Evolutionary conservation across 35 echinoderm and acorn worm genomes (phyloP), one percentile per base, ranked within the genome.

Genomic region (Hemicentrotus pulcherrimus): DNA sequence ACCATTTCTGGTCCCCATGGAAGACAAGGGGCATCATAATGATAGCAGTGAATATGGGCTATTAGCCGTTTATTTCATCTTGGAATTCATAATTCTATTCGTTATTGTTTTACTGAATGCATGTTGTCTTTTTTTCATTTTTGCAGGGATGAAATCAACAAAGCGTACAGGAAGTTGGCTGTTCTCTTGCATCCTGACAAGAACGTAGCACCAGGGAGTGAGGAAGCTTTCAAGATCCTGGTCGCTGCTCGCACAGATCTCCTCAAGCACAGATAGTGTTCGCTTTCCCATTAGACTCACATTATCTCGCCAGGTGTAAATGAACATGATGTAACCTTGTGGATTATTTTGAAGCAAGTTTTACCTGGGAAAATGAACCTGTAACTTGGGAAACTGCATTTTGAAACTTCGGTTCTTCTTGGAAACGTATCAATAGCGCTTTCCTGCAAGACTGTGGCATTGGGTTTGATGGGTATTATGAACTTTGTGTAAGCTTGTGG

Each of bases 171-270:
- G n/a, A 97, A 94, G 32, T 91, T 97, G 94, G 98, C 98, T 15
- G 97, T 99, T 22, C 97, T 99, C 31, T 90, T 99, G 24, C 98
- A 99, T 88, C 98, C 98, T 45, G 98, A 99, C 93, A 99, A 99
- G 90, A 99, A 95, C 32, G 95, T 99, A 65, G 98, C 98, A 58
- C 98, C 98, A 5, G 97, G 97, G 2, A 99, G 98, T 32, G 98
- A 99, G 90, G 98, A 99, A 47, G 98, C 98, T 58, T 99, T 99
- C 92, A 99, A 99, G 93, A 99, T 99, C 85, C 94, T 99, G 0
- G 98, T 99, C 16, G 97, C 35, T 91, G 97, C 98, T 0, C 94
- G 98, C 32, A 99, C 98, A 92, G 93, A 94, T 55, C 94, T 99
- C 4, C 95, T 99, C 32, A 97, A 98, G 32, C 96, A 96, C 47